Percentiles rank a stretch among this genome's conserved stretches.
phyloP scores from a whole-genome alignment of 2,797 vertebrate species.

The Sebastes hopkinsi region DNA sequence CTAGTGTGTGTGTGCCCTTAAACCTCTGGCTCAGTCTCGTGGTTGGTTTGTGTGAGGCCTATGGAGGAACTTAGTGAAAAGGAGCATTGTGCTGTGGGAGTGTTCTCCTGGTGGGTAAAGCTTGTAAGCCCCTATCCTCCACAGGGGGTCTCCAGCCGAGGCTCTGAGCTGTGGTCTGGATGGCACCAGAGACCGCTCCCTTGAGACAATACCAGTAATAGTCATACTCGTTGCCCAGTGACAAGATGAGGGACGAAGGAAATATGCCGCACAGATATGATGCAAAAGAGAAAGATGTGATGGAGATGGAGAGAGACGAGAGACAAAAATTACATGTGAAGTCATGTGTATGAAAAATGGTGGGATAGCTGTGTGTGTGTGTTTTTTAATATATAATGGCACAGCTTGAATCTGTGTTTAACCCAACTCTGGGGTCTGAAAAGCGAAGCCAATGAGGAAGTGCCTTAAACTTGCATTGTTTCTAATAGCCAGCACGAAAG shows the following conservation, averaged over 20 bases:
- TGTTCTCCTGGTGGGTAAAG: constrained; percentile 72
- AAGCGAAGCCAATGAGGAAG: too few relatives aligned
- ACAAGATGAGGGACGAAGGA: constrained; percentile 33
- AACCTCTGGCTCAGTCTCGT: constrained; percentile 59
- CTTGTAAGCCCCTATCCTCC: constrained; percentile 75
- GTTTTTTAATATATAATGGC: neutral
- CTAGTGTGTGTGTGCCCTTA: constrained; percentile 18
- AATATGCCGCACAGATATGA: constrained; percentile 43
- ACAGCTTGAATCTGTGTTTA: neutral
- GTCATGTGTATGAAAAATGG: neutral
- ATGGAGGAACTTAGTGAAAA: constrained; percentile 71
- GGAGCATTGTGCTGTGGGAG: constrained; percentile 79
- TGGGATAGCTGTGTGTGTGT: neutral
- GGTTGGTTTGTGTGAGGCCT: constrained; percentile 63
- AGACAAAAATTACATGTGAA: neutral
- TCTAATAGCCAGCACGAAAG: too few relatives aligned
- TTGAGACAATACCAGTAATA: constrained; percentile 41
- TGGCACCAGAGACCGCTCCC: constrained; percentile 62
- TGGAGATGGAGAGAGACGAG: neutral
- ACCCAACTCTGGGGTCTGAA: too few relatives aligned
- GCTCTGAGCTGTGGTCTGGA: constrained; percentile 73
- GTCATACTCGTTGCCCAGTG: constrained; percentile 36
- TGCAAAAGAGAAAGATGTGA: neutral
- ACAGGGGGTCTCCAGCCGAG: constrained; percentile 73
- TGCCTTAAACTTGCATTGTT: too few relatives aligned